Evolutionary conservation across 2,888 invertebrate species (phyloP), one percentile per base, ranked within the genome.

Genomic region (Heteropelma amictum): DNA sequence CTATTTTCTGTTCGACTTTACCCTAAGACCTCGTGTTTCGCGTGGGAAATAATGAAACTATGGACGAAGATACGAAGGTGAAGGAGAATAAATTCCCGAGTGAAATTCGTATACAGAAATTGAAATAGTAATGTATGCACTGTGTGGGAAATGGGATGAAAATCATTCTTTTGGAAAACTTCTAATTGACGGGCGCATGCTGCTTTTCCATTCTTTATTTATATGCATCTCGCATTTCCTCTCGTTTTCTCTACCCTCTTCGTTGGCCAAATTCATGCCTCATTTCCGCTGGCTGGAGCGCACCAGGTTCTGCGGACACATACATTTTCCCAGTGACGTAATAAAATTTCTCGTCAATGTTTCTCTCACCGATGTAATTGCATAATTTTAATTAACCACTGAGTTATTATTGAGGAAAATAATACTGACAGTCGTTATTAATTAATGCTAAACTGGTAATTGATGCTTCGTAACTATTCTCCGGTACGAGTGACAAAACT

Each of bases 271-370:
- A 73, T 64, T 56, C 35, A 58, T 58, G 56, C 33, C 51, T 64
- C 68, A 73, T 73, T 73, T 69, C 58, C 64, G 58, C 38, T 64
- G 19, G 58, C 21, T 33, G 33, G n/a, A n/a, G n/a, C n/a, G n/a
- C n/a, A n/a, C n/a, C n/a, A n/a, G n/a, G n/a, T n/a, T n/a, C n/a
- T n/a, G n/a, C n/a, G n/a, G n/a, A n/a, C 10, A 51, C 26, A 14
- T 42, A 21, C 51, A 28, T 14, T 21, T n/a, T n/a, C 35, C 19
- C 8, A 60, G 28, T n/a, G 14, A 42, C 53, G 61, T 35, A 19
- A 61, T 19, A 38, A 69, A 68, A 68, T 58, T 33, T 23, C 14
- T 28, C 35, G 26, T 45, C 7, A 8, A n/a, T 8, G 5, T 26
- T 42, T 60, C 38, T 63, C 14, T 14, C 40, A 14, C 19, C n/a